Evolutionary conservation across 2,797 vertebrate genomes (phyloP).

Genomic region (Enoplosus armatus): DNA sequence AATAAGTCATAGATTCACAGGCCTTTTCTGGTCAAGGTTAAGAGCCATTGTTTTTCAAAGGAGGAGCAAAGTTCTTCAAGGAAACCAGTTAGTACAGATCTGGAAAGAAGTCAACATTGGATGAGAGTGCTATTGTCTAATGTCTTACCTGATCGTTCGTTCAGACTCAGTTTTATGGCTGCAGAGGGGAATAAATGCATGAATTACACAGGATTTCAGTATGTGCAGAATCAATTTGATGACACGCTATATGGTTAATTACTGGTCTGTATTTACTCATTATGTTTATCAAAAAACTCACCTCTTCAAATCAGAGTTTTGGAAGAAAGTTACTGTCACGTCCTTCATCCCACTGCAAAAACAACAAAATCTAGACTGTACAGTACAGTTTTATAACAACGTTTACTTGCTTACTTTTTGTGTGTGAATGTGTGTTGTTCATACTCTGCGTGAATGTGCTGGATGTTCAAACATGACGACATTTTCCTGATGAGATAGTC

Average conservation of each 20-base stretch:
- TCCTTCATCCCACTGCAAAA: conserved; percentile 75
- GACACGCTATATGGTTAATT: background rate
- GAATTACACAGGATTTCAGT: background rate
- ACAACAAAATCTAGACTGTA: background rate
- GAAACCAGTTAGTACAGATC: conserved; percentile 10
- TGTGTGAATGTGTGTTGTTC: conserved; percentile 13
- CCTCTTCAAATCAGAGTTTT: conserved; percentile 55
- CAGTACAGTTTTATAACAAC: too few relatives aligned
- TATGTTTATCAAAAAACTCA: conserved; percentile 49
- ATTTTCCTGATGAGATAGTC: conserved; percentile 82
- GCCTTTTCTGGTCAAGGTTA: background rate
- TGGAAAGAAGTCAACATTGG: background rate
- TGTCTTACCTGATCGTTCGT: conserved; percentile 66
- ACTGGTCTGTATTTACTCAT: background rate
- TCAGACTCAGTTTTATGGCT: conserved; percentile 47
- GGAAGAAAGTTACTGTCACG: conserved; percentile 68
- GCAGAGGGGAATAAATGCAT: conserved; percentile 5
- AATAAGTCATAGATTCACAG: background rate
- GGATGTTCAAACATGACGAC: conserved; percentile 71
- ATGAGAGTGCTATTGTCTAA: conserved; percentile 3
- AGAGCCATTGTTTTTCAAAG: background rate
- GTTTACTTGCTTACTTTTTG: background rate
- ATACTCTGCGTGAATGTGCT: conserved; percentile 85
- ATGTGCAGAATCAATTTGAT: background rate
- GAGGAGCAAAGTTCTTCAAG: conserved; percentile 31